Evolutionary conservation across 2,888 invertebrate genomes (phyloP).

Genomic region (Drosophila meridiana): DNA sequence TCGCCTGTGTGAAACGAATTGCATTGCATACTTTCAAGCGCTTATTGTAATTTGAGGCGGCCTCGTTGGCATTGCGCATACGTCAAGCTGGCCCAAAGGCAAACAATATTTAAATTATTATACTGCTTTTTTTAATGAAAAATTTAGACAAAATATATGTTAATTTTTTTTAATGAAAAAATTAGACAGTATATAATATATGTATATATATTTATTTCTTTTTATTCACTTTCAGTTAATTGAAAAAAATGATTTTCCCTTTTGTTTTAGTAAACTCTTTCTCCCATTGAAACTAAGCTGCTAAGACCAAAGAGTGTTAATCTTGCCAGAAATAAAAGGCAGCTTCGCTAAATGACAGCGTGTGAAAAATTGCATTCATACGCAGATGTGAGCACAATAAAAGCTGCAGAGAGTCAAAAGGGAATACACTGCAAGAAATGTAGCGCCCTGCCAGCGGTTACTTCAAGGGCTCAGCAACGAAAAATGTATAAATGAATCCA

Average conservation of each 20-base stretch:
- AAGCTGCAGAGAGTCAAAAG: constrained; percentile 47
- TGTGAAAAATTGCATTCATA: constrained; percentile 70
- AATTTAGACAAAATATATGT: neutral
- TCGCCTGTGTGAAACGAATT: constrained; percentile 21
- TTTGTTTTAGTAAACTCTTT: neutral
- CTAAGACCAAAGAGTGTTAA: constrained; percentile 4
- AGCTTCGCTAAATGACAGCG: constrained; percentile 53
- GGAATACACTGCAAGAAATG: constrained; percentile 56
- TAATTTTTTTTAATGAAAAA: neutral
- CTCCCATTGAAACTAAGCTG: constrained; percentile 17
- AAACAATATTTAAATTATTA: constrained; percentile 4
- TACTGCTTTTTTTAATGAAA: too few species aligned
- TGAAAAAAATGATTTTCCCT: constrained; percentile 1
- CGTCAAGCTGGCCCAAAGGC: constrained; percentile 16
- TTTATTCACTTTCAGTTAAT: neutral
- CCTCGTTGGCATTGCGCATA: constrained; percentile 30
- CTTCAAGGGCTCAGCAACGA: constrained; percentile 39
- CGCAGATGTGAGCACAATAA: constrained; percentile 65
- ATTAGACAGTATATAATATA: neutral
- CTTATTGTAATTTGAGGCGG: constrained; percentile 35
- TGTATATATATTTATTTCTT: too few species aligned
- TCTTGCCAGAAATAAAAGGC: constrained; percentile 14
- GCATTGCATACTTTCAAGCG: constrained; percentile 56
- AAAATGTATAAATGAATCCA: constrained; percentile 65
- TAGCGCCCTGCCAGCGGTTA: constrained; percentile 3